These are phyloP conservation scores for Brenthis daphne DNA, from an alignment of 2,888 invertebrate species.

Conservation along the genomic window DNA sequence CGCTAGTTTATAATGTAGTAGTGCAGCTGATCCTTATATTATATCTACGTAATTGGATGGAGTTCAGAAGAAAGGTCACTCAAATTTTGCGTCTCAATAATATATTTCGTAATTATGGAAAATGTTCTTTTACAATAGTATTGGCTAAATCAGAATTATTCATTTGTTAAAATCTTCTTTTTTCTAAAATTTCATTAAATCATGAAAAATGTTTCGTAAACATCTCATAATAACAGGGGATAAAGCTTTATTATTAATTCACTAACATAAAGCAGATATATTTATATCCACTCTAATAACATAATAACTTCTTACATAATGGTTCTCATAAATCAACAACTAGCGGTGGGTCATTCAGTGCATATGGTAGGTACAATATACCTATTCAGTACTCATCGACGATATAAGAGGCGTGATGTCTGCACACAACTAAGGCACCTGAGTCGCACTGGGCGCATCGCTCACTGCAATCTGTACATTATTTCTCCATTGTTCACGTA, in stretches of 20 bases:
- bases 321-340: background rate
- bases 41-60: slow-evolving; percentile 10
- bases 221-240: too few relatives aligned
- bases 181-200: too few relatives aligned
- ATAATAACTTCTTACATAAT: background rate
- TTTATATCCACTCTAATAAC: background rate
- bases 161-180: too few relatives aligned
- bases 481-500: slow-evolving; percentile 83
- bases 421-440: slow-evolving; percentile 75
- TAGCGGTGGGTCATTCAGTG: slow-evolving; percentile 7
- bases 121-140: background rate
- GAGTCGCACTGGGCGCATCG: slow-evolving; percentile 81
- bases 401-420: slow-evolving; percentile 61
- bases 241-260: too few relatives aligned
- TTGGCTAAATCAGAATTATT: too few relatives aligned
- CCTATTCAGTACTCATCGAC: slow-evolving; percentile 6
- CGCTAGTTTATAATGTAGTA: slow-evolving; percentile 20
- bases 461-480: slow-evolving; percentile 83
- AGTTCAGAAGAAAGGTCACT: background rate
- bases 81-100: background rate
- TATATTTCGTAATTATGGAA: background rate
- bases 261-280: background rate
- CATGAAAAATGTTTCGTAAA: too few relatives aligned
- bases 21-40: slow-evolving; percentile 17
- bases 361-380: slow-evolving; percentile 8